phyloP scores from a whole-genome alignment of 2,888 invertebrate species.

The Noctua janthe region DNA sequence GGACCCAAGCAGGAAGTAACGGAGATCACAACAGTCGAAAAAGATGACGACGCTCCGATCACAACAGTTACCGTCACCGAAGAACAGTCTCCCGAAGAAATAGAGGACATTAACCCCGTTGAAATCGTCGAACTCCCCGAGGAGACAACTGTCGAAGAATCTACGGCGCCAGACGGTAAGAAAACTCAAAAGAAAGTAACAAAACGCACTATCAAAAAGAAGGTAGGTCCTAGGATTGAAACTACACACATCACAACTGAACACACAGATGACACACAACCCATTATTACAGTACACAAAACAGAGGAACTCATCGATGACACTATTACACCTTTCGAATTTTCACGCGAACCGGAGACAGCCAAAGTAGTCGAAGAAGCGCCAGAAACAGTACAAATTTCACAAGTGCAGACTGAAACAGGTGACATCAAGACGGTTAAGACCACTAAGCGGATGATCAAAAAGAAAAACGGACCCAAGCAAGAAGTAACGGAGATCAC shows the following conservation, averaged over 20 bases:
- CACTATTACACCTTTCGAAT: conserved; percentile 22
- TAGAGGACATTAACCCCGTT: not conserved
- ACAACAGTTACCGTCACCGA: not conserved
- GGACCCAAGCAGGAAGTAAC: no score
- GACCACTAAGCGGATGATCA: conserved; percentile 73
- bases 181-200: not conserved
- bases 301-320: conserved; percentile 17
- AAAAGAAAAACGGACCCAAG: conserved; percentile 82
- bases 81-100: not conserved
- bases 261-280: not conserved
- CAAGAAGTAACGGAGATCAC: conserved; percentile 86
- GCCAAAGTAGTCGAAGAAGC: conserved; percentile 25
- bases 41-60: conserved; percentile 12
- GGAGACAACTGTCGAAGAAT: not conserved
- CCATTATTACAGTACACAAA: not conserved
- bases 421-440: conserved; percentile 73
- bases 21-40: no score
- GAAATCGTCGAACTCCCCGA: not conserved
- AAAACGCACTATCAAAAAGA: conserved; percentile 57
- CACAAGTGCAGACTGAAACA: conserved; percentile 68
- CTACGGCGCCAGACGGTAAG: conserved; percentile 3
- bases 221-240: conserved; percentile 51
- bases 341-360: not conserved
- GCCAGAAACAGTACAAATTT: conserved; percentile 32
- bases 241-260: conserved; percentile 71